Percentiles rank a stretch among this genome's conserved stretches.
These are phyloP conservation scores for Babyrousa celebensis DNA, from an alignment of 2,797 vertebrate species.

Conservation along the genomic window DNA sequence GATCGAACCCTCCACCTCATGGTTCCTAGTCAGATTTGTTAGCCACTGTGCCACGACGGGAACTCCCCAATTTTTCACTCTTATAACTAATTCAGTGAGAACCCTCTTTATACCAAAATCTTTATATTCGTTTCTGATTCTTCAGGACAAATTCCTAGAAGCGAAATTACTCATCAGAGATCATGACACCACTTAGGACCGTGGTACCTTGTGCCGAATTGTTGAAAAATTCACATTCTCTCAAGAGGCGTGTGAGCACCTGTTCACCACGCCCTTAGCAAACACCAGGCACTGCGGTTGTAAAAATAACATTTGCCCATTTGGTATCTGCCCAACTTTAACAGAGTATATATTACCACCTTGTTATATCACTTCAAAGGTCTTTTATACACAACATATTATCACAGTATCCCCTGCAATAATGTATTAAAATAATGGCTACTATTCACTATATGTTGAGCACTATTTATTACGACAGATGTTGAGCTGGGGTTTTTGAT, in stretches of 20 bases:
- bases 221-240: not conserved
- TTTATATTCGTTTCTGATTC: not conserved
- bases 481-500: not conserved
- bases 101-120: not conserved
- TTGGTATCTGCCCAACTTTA: not conserved
- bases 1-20: no score
- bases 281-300: not conserved
- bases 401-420: not conserved
- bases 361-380: not conserved
- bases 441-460: not conserved
- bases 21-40: no score
- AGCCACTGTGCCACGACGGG: no score
- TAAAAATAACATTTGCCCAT: not conserved
- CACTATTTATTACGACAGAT: not conserved
- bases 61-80: not conserved
- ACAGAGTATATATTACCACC: not conserved
- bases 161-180: not conserved
- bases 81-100: not conserved
- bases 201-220: not conserved
- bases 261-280: not conserved
- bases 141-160: not conserved
- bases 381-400: not conserved
- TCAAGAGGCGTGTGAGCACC: fast-evolving
- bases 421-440: not conserved
- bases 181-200: not conserved